Conservation (phyloP, 2,113 vertebrate species). For the Galeopterus variegatus region DNA sequence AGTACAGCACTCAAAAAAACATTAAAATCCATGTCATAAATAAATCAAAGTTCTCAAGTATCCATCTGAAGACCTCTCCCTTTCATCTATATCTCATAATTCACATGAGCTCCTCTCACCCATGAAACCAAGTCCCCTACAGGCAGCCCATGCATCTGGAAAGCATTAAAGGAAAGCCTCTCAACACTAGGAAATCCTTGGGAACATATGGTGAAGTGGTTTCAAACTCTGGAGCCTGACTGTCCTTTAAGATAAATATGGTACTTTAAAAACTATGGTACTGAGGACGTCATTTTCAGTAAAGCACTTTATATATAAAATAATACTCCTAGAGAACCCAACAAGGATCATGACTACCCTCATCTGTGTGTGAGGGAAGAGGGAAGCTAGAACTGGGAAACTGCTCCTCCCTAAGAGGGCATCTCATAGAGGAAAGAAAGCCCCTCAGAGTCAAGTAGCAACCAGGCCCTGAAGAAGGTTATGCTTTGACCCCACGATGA, state of each 20-base stretch:
- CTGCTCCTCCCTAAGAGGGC: neutral
- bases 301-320: neutral
- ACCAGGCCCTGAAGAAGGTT: neutral
- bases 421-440: neutral
- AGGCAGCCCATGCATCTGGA: neutral
- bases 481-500: neutral
- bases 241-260: neutral
- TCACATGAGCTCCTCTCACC: neutral
- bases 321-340: neutral
- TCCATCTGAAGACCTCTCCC: neutral
- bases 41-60: neutral
- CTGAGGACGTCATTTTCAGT: neutral
- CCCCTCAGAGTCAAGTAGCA: neutral
- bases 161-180: neutral
- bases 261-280: neutral
- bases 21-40: neutral
- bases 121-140: neutral
- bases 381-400: neutral
- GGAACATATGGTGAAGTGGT: neutral
- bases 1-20: neutral
- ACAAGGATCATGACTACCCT: neutral
- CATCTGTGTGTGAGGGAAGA: neutral
- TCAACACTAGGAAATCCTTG: neutral
- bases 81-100: neutral
- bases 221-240: neutral